Evolutionary conservation across 2,113 vertebrate species (phyloP), one percentile per base, ranked within the genome.

Genomic region (Rhabdornis inornatus): DNA sequence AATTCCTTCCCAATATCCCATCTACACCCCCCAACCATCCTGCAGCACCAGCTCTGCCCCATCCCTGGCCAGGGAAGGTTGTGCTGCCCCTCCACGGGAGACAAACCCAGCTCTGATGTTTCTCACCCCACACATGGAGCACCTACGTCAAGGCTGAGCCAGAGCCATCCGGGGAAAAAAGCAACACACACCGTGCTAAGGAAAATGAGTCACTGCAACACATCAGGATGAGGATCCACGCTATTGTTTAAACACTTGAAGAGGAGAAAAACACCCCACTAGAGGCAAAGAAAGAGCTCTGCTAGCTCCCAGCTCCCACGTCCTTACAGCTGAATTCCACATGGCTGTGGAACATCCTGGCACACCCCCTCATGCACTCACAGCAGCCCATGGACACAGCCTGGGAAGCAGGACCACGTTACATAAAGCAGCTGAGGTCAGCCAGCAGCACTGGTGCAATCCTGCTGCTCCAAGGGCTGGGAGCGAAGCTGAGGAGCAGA

Each of bases 41-140:
- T 8, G n/a, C 44, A 68, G 39, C 65, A 69, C 12, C 47, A 7
- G 44, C 44, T 35, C 22, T 31, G 60, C 44, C 19, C 1, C 33
- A 22, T 30, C 21, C 7, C 16, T 7, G 2, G 22, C 17, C 42
- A 7, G n/a, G 37, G n/a, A 10, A n/a, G 52, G 57, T 53, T 57
- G 28, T 23, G 6, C 52, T 21, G 13, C 52, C 42, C 18, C 39
- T 64, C 10, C 15, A 39, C 0, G 0, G 60, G 2, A 45, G 13
- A n/a, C 16, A 69, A 78, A 74, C 22, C 64, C 75, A 31, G 2
- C 28, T 9, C 45, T 6, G 57, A 40, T 24, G 17, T 16, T 80
- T 39, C 85, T 15, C 8, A 37, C 40, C 23, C 50, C 75, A 37
- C 2, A 3, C 3, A 40, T 4, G 18, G 59, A 16, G 63, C 25